A percentile compares a stretch with the other conserved stretches of the same genome.
Evolutionary conservation across 2,797 vertebrate species (phyloP).

Genomic region (Melopsittacus undulatus): DNA sequence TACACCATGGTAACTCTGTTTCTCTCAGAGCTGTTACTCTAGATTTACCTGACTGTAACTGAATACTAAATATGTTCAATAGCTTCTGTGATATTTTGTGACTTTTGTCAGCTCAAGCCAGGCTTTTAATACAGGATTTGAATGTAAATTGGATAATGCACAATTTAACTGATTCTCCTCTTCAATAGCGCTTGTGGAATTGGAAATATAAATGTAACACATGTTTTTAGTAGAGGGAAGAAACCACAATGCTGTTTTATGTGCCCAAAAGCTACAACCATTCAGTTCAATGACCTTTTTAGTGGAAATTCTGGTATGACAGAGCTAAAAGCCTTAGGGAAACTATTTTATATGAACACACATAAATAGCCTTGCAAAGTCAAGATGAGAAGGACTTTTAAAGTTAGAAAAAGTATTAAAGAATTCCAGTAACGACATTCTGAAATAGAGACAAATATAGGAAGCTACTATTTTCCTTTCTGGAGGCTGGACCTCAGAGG

Average conservation of each 20-base stretch:
- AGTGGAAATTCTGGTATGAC: slow-evolving; percentile 60
- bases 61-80: neutral
- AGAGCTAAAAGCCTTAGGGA: slow-evolving; percentile 49
- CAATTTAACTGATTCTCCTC: neutral
- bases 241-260: slow-evolving; percentile 50
- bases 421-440: neutral
- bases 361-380: neutral
- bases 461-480: neutral
- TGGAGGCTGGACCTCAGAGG: neutral
- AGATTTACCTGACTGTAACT: neutral
- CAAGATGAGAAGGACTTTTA: neutral
- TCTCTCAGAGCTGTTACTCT: neutral
- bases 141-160: neutral
- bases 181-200: slow-evolving; percentile 18
- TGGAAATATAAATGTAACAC: slow-evolving; percentile 23
- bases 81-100: neutral
- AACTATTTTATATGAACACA: slow-evolving; percentile 21
- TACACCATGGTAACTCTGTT: neutral
- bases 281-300: slow-evolving; percentile 61
- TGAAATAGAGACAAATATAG: neutral
- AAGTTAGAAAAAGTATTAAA: neutral
- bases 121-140: slow-evolving; percentile 29
- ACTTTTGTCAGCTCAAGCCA: neutral
- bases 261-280: slow-evolving; percentile 34
- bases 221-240: slow-evolving; percentile 55